phyloP scores from a whole-genome alignment of 2,113 vertebrate genomes.

The Pardalotus punctatus region DNA sequence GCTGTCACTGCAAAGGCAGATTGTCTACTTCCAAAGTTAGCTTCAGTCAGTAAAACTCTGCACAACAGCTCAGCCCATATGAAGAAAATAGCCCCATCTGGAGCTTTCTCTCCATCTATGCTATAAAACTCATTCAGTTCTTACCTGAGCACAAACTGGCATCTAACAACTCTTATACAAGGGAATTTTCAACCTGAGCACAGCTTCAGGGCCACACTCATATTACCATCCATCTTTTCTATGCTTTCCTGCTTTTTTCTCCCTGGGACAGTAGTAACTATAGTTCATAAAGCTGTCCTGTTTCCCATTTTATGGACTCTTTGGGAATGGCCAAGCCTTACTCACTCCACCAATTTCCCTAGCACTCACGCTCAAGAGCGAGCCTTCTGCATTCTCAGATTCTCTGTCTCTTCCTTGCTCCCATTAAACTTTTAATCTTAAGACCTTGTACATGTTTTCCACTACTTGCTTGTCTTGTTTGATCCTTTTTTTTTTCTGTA shows the following conservation, averaged over 20 bases:
- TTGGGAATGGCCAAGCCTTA: background rate
- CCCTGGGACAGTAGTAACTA: background rate
- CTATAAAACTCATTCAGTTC: background rate
- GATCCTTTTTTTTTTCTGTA: background rate
- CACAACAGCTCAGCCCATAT: fast-evolving
- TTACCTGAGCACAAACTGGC: background rate
- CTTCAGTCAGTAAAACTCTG: background rate
- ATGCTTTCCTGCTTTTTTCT: background rate
- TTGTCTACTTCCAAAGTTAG: background rate
- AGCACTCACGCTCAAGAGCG: background rate
- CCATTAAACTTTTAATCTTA: background rate
- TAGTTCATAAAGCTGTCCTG: background rate
- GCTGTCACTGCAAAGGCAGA: background rate
- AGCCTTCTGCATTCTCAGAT: background rate
- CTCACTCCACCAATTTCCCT: background rate
- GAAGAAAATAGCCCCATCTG: background rate
- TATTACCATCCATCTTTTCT: background rate
- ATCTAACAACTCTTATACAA: background rate
- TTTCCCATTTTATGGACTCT: background rate
- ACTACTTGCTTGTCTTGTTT: background rate
- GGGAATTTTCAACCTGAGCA: background rate
- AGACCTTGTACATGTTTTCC: background rate
- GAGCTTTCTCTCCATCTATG: background rate
- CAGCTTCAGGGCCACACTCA: background rate
- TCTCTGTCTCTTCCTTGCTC: background rate